Conservation (phyloP, 2,113 vertebrate species). For the Cryptomyrus ogoouensis region DNA sequence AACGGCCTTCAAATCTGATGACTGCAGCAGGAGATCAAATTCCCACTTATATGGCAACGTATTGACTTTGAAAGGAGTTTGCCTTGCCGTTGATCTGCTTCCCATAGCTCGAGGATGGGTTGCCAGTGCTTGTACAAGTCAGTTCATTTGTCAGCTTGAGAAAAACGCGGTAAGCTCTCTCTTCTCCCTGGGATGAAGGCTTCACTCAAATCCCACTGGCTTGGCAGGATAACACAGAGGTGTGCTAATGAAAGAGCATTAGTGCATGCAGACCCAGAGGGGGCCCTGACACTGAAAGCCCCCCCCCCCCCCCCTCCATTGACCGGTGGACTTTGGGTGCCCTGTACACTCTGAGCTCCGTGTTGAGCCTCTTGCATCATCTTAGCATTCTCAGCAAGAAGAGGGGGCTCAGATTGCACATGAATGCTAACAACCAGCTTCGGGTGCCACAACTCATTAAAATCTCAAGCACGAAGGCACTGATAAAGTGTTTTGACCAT, state of each 20-base stretch:
- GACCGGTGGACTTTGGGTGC: neutral
- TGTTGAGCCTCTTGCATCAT: neutral
- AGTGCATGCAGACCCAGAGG: neutral
- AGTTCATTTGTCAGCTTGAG: conserved; percentile 5
- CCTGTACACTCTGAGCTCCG: neutral
- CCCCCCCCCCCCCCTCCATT: neutral
- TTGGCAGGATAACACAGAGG: conserved; percentile 19
- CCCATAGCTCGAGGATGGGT: neutral
- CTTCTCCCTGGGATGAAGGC: conserved; percentile 2
- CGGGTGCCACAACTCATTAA: neutral
- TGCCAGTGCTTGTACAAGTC: neutral
- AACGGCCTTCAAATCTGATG: neutral
- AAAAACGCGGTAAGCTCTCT: neutral
- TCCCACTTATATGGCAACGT: neutral
- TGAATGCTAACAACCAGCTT: neutral
- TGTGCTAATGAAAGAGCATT: conserved; percentile 7
- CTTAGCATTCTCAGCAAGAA: neutral
- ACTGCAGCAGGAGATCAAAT: neutral
- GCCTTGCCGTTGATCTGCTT: neutral
- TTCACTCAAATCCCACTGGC: neutral
- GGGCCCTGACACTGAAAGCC: neutral
- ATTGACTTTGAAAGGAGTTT: neutral
- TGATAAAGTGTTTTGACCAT: neutral
- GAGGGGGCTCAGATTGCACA: neutral
- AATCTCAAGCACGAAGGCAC: neutral